Conservation (phyloP, 2,797 vertebrate species). For the Pangasius krempfi region DNA sequence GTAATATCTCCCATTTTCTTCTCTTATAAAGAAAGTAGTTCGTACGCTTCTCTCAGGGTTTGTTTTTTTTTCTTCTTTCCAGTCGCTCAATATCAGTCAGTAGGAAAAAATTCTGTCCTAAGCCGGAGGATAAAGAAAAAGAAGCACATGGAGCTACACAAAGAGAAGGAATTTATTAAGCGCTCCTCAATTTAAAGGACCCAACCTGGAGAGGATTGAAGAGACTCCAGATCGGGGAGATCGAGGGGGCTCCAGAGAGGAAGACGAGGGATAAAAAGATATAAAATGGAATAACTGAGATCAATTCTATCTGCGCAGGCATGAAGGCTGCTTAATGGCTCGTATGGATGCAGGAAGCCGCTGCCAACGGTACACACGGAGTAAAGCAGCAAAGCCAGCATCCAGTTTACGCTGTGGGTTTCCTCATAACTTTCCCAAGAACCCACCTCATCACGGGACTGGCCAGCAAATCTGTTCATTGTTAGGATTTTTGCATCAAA, state of each 20-base stretch:
- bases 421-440: neutral
- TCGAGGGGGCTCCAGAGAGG: conserved; percentile 19
- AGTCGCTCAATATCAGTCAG: neutral
- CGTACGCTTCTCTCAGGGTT: neutral
- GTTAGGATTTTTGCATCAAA: neutral
- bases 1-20: neutral
- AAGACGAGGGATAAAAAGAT: conserved; percentile 32
- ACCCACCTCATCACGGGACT: neutral
- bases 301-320: conserved; percentile 23
- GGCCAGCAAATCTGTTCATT: neutral
- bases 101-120: conserved; percentile 9
- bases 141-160: conserved; percentile 29
- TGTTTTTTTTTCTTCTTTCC: neutral
- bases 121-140: conserved; percentile 58
- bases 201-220: conserved; percentile 6
- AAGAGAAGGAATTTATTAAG: conserved; percentile 49
- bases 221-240: conserved; percentile 19
- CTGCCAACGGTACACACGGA: neutral
- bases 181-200: conserved; percentile 42
- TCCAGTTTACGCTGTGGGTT: too few species aligned
- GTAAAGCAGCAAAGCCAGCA: neutral
- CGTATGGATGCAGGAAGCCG: neutral
- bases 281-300: conserved; percentile 34
- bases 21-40: neutral
- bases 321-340: conserved; percentile 24